These are phyloP conservation scores for Albula glossodonta DNA, from an alignment of 2,113 vertebrate species.

Conservation along the genomic window DNA sequence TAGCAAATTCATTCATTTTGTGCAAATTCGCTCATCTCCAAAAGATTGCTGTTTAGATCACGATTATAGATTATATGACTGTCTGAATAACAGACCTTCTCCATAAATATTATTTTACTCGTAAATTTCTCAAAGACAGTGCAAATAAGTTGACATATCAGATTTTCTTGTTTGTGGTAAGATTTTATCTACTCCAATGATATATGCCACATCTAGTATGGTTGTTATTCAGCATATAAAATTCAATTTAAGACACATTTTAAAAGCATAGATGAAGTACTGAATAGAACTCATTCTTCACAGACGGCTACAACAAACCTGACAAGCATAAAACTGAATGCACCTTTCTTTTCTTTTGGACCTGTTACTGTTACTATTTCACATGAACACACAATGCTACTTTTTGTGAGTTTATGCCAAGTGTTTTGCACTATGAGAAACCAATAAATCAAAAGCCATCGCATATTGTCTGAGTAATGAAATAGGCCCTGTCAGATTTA, in stretches of 20 bases:
- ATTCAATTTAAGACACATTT: too few relatives aligned
- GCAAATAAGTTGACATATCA: not conserved
- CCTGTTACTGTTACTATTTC: not conserved
- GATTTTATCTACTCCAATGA: too few relatives aligned
- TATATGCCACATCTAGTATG: too few relatives aligned
- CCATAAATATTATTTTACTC: not conserved
- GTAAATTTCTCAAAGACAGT: not conserved
- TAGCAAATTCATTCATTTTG: too few relatives aligned
- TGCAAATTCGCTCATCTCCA: not conserved
- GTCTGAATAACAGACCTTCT: not conserved
- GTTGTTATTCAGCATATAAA: too few relatives aligned
- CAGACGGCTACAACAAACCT: not conserved
- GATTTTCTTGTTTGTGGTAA: too few relatives aligned
- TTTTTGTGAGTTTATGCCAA: not conserved
- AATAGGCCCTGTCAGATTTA: conserved; percentile 49
- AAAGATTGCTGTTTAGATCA: not conserved
- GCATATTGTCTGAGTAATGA: conserved; percentile 72
- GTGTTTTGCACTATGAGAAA: conserved; percentile 47
- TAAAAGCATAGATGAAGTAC: not conserved
- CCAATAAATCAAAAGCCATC: conserved; percentile 62
- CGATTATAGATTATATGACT: not conserved
- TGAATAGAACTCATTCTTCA: not conserved
- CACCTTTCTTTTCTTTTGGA: conserved; percentile 59
- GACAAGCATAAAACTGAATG: conserved; percentile 64
- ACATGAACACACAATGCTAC: not conserved